Conservation (phyloP, 2,113 vertebrate species). For the Drymodes brunneopygia region DNA sequence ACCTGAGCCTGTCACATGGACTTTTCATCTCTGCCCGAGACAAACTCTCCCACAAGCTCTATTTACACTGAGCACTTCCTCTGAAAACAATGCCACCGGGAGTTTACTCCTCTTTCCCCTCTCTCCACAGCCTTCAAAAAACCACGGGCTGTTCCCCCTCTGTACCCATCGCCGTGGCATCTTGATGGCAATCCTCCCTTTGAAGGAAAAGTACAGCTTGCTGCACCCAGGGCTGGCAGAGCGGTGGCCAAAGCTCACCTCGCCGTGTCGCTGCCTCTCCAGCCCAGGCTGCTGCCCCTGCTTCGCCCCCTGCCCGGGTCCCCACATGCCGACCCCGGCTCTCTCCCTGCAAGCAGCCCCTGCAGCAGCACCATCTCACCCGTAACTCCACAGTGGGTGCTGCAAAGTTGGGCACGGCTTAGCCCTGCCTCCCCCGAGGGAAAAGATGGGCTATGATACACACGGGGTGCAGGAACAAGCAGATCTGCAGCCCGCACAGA, state of each 20-base stretch:
- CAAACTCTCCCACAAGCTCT: conserved; percentile 78
- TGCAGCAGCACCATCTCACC: background rate
- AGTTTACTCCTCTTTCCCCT: conserved; percentile 59
- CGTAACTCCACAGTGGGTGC: rapidly evolving
- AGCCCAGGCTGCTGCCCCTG: background rate
- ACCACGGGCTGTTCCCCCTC: background rate
- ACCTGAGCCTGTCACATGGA: conserved; percentile 73
- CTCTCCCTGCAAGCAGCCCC: background rate
- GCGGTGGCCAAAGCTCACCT: background rate
- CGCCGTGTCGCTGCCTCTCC: rapidly evolving
- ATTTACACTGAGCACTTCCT: conserved; percentile 95
- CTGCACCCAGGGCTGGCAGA: background rate
- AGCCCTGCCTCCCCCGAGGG: background rate
- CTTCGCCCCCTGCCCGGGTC: rapidly evolving
- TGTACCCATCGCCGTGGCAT: background rate
- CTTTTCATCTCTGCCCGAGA: conserved; percentile 80
- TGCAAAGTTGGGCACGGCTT: background rate
- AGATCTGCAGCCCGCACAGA: background rate
- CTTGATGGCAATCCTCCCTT: background rate
- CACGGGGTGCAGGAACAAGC: background rate
- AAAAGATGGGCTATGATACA: background rate
- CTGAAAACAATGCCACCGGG: conserved; percentile 89
- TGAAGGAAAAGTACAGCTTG: background rate
- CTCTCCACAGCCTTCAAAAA: conserved; percentile 14
- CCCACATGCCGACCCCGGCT: rapidly evolving